Evolutionary conservation across 2,888 invertebrate genomes (phyloP).

Genomic region (Eilema caniola): DNA sequence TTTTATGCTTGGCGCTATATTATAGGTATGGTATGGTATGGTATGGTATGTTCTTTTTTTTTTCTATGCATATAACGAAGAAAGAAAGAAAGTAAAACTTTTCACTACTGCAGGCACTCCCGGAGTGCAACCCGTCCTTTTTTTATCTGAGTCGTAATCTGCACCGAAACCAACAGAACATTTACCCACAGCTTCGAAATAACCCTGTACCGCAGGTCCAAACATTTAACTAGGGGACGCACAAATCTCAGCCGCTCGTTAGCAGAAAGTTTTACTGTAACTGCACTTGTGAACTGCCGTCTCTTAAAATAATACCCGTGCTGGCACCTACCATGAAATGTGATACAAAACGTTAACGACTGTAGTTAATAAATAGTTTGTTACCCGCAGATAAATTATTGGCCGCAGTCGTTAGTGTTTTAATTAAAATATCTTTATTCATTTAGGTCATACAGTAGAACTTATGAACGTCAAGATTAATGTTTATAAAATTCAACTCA

Average conservation of each 20-base stretch:
- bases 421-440: background rate
- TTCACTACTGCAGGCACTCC: too few relatives aligned
- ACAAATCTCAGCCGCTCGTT: constrained; percentile 71
- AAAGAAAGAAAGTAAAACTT: too few relatives aligned
- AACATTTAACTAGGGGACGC: constrained; percentile 61
- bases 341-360: constrained; percentile 10
- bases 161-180: background rate
- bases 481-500: background rate
- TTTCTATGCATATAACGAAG: too few relatives aligned
- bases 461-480: background rate
- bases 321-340: constrained; percentile 24
- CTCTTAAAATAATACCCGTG: constrained; percentile 62
- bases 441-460: background rate
- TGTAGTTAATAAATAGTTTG: background rate
- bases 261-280: constrained; percentile 70
- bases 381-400: background rate
- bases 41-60: too few relatives aligned
- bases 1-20: too few relatives aligned
- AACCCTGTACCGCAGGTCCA: constrained; percentile 35
- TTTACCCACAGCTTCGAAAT: constrained; percentile 14
- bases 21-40: too few relatives aligned
- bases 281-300: constrained; percentile 70
- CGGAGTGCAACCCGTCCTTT: too few relatives aligned
- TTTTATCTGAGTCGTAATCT: background rate
- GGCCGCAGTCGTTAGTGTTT: background rate